phyloP scores from a whole-genome alignment of 2,888 invertebrate genomes.

The Nymphalis polychloros region DNA sequence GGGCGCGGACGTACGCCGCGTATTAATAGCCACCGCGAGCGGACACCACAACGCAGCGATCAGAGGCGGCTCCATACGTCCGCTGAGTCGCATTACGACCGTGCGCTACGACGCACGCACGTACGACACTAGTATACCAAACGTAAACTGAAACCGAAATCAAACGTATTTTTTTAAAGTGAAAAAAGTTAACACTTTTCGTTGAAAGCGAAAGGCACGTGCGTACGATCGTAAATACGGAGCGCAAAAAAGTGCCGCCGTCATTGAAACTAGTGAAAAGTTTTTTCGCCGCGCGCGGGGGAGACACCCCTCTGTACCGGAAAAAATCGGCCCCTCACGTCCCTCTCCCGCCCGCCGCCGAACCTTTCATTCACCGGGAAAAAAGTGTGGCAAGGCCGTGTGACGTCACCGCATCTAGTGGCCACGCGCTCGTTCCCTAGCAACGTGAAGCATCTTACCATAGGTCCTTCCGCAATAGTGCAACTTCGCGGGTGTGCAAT shows the following conservation, averaged over 20 bases:
- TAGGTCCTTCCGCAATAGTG: slow-evolving; percentile 37
- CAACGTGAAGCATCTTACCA: slow-evolving; percentile 60
- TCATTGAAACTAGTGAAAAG: slow-evolving; percentile 81
- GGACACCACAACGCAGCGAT: slow-evolving; percentile 72
- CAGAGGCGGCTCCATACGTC: slow-evolving; percentile 54
- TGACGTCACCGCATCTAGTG: slow-evolving; percentile 80
- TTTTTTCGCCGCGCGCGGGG: slow-evolving; percentile 76
- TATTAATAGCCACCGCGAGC: slow-evolving; percentile 77
- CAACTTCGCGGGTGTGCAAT: slow-evolving; percentile 46
- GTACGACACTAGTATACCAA: slow-evolving; percentile 29
- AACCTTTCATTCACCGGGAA: slow-evolving; percentile 84
- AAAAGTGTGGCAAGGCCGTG: slow-evolving; percentile 83
- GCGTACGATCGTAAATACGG: slow-evolving; percentile 76
- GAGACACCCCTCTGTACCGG: slow-evolving; percentile 73
- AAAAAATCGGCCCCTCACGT: slow-evolving; percentile 78
- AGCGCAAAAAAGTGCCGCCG: slow-evolving; percentile 76
- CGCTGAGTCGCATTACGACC: slow-evolving; percentile 47
- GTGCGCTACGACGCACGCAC: slow-evolving; percentile 46
- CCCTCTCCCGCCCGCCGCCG: slow-evolving; percentile 78
- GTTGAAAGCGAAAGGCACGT: slow-evolving; percentile 67
- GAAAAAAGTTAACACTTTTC: slow-evolving; percentile 22
- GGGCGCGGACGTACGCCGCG: slow-evolving; percentile 78
- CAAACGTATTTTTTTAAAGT: slow-evolving; percentile 46
- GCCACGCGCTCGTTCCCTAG: slow-evolving; percentile 78
- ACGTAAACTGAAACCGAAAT: slow-evolving; percentile 29